Conservation (phyloP, 2,113 vertebrate genomes). For the Plestiodon gilberti region DNA sequence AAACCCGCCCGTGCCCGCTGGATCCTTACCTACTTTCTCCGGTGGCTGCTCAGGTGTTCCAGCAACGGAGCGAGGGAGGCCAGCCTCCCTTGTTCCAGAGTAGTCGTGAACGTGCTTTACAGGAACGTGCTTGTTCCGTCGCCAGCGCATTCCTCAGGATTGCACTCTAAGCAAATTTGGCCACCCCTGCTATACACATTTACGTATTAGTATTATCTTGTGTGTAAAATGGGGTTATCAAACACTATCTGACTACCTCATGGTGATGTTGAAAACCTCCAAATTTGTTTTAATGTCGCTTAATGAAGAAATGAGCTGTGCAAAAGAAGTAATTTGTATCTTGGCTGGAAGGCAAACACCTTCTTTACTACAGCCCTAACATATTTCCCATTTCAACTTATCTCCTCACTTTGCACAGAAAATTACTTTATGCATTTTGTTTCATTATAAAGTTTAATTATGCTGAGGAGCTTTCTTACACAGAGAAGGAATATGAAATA, state of each 20-base stretch:
- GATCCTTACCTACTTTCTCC: too few relatives aligned
- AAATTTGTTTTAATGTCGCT: not conserved
- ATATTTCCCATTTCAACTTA: not conserved
- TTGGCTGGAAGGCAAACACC: not conserved
- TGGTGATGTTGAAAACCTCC: not conserved
- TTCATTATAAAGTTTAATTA: slow-evolving; percentile 45
- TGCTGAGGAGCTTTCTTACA: slow-evolving; percentile 1
- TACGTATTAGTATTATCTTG: too few relatives aligned
- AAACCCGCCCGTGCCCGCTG: too few relatives aligned
- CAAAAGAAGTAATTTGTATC: not conserved
- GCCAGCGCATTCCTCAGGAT: too few relatives aligned
- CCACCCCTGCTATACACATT: too few relatives aligned
- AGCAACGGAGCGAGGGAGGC: too few relatives aligned
- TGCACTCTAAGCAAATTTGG: too few relatives aligned
- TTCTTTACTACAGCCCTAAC: not conserved
- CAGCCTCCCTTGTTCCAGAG: too few relatives aligned
- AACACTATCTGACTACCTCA: not conserved
- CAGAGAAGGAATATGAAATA: slow-evolving; percentile 41
- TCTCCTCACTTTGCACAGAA: not conserved
- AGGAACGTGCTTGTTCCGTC: too few relatives aligned
- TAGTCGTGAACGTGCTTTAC: too few relatives aligned
- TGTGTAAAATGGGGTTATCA: not conserved
- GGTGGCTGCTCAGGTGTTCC: too few relatives aligned
- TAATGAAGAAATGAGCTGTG: not conserved
- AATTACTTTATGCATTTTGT: not conserved